Conservation (phyloP, 2,113 vertebrate species). For the Butorides virescens region DNA sequence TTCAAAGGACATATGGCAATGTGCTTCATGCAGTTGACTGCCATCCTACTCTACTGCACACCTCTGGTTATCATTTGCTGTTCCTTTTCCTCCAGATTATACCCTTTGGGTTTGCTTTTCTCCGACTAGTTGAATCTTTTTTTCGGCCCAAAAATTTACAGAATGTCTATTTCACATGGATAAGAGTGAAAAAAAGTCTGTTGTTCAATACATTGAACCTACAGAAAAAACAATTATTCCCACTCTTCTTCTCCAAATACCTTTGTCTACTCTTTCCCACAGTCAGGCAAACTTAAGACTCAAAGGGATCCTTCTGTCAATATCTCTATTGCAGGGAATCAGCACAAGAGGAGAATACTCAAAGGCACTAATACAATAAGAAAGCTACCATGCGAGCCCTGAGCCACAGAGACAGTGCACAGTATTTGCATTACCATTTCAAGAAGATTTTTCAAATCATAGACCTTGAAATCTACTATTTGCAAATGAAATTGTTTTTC, state of each 20-base stretch:
- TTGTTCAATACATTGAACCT: background rate
- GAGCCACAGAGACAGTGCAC: background rate
- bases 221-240: background rate
- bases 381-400: background rate
- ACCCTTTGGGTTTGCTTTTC: background rate
- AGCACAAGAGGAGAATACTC: slow-evolving; percentile 3
- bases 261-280: background rate
- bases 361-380: background rate
- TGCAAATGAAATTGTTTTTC: slow-evolving; percentile 44
- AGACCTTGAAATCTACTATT: slow-evolving; percentile 40
- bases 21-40: rapidly evolving
- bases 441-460: slow-evolving; percentile 34
- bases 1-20: background rate
- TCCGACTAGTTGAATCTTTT: background rate
- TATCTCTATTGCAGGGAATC: background rate
- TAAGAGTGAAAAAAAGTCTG: background rate
- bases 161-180: background rate
- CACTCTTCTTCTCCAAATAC: slow-evolving; percentile 10
- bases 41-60: background rate
- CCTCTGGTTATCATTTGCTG: background rate
- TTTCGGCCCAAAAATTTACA: background rate
- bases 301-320: slow-evolving; percentile 36
- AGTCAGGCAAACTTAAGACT: background rate
- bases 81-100: background rate
- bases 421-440: slow-evolving; percentile 15